Conservation (phyloP, 1,140 invertebrate genomes). For the Chlorops oryzae region DNA sequence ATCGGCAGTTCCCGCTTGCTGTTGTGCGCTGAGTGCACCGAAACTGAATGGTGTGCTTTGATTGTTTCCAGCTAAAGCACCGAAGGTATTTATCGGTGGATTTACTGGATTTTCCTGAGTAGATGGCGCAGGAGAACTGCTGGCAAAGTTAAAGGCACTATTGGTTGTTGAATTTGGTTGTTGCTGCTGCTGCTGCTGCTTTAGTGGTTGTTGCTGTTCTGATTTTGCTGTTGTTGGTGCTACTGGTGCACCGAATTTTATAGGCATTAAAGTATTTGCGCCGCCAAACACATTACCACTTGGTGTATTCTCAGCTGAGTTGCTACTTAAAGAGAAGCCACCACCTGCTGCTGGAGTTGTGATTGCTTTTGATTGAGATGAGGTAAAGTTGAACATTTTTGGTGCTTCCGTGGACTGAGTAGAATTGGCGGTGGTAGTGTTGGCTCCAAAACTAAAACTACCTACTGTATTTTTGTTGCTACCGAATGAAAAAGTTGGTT, state of each 20-base stretch:
- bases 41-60: no score
- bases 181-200: neutral
- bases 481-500: conserved; percentile 5
- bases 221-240: neutral
- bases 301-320: no score
- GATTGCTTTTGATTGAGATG: no score
- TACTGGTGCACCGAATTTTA: conserved; percentile 7
- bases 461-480: neutral
- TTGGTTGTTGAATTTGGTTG: conserved; percentile 1
- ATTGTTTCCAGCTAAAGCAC: no score
- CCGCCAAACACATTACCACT: conserved; percentile 3
- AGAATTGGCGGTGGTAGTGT: neutral
- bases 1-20: no score
- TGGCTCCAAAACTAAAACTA: conserved; percentile 4
- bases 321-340: no score
- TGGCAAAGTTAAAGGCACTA: neutral
- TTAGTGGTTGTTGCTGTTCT: neutral
- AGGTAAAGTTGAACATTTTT: no score
- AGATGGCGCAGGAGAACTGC: no score
- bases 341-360: no score
- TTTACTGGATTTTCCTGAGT: no score
- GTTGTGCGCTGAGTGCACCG: no score
- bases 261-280: neutral
- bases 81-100: no score
- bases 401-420: neutral